Percentiles rank a stretch among this genome's conserved stretches.
phyloP scores from a whole-genome alignment of 2,888 invertebrate genomes.

The Ophion ellenae region DNA sequence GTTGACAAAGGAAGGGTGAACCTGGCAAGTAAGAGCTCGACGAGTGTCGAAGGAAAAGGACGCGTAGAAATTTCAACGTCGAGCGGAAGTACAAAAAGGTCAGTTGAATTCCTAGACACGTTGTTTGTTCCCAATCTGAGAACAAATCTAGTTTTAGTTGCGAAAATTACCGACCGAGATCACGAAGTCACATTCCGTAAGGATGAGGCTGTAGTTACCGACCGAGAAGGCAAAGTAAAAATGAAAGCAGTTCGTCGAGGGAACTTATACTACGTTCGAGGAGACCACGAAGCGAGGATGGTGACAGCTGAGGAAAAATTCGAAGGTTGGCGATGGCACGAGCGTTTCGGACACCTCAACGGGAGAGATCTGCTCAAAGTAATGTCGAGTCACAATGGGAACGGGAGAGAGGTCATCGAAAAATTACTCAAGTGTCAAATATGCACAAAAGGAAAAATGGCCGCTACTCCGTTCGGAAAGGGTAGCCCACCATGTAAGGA shows the following conservation, averaged over 20 bases:
- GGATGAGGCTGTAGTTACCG: slow-evolving; percentile 48
- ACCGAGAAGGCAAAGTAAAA: slow-evolving; percentile 33
- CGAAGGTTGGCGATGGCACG: slow-evolving; percentile 29
- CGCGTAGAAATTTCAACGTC: slow-evolving; percentile 11
- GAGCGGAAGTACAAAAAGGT: neutral
- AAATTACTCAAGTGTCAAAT: slow-evolving; percentile 17
- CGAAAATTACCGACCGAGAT: slow-evolving; percentile 64
- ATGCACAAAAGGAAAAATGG: slow-evolving; percentile 32
- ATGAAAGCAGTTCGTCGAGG: slow-evolving; percentile 57
- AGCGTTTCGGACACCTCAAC: slow-evolving; percentile 39
- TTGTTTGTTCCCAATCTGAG: slow-evolving; percentile 66
- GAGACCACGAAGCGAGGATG: slow-evolving; percentile 7
- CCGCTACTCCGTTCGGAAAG: slow-evolving; percentile 32
- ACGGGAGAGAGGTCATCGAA: neutral
- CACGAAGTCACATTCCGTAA: slow-evolving; percentile 54
- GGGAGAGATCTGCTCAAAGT: slow-evolving; percentile 34
- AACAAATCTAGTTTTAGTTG: slow-evolving; percentile 67
- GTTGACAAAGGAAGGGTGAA: slow-evolving; percentile 20
- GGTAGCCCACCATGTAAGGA: neutral
- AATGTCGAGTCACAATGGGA: neutral
- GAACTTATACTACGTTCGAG: slow-evolving; percentile 60
- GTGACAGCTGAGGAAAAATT: slow-evolving; percentile 3
- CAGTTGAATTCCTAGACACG: slow-evolving; percentile 50
- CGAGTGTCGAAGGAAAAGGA: slow-evolving; percentile 21
- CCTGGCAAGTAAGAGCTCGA: slow-evolving; percentile 27